Conservation (phyloP, 2,113 vertebrate species). For the Tyto alba region DNA sequence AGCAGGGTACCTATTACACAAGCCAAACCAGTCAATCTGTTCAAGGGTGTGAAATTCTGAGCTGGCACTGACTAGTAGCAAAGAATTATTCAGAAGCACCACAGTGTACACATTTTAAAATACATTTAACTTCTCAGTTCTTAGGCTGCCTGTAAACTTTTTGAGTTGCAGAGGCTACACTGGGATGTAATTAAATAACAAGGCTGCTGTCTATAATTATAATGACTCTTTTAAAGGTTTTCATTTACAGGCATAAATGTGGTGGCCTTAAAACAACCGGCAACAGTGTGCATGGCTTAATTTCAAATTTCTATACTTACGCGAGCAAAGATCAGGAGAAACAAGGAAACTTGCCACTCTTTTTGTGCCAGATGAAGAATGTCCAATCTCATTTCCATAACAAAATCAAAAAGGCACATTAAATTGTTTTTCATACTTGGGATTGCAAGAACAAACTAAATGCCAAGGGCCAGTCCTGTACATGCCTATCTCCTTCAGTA, state of each 20-base stretch:
- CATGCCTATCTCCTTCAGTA: not conserved
- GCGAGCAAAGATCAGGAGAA: not conserved
- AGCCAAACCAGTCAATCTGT: constrained; percentile 42
- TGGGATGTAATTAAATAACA: constrained; percentile 21
- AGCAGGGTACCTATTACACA: not conserved
- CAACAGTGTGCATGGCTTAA: not conserved
- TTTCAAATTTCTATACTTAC: not conserved
- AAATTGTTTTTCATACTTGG: not conserved
- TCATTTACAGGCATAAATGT: not conserved
- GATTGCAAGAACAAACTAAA: not conserved
- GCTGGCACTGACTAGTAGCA: not conserved
- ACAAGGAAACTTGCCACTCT: not conserved
- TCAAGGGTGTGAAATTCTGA: constrained; percentile 30
- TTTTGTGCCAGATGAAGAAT: not conserved
- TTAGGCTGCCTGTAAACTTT: constrained; percentile 28
- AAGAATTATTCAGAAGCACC: constrained; percentile 33
- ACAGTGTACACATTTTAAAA: constrained; percentile 27
- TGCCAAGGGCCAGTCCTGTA: not conserved
- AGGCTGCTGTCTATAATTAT: not conserved
- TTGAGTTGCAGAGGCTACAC: not conserved
- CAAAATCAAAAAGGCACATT: not conserved
- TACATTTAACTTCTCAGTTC: constrained; percentile 10
- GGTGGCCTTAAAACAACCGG: not conserved
- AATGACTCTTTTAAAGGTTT: not conserved
- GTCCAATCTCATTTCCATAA: not conserved